A percentile compares a stretch with the other conserved stretches of the same genome.
phyloP scores from a whole-genome alignment of 2,888 invertebrate genomes.

The Hydraecia micacea region DNA sequence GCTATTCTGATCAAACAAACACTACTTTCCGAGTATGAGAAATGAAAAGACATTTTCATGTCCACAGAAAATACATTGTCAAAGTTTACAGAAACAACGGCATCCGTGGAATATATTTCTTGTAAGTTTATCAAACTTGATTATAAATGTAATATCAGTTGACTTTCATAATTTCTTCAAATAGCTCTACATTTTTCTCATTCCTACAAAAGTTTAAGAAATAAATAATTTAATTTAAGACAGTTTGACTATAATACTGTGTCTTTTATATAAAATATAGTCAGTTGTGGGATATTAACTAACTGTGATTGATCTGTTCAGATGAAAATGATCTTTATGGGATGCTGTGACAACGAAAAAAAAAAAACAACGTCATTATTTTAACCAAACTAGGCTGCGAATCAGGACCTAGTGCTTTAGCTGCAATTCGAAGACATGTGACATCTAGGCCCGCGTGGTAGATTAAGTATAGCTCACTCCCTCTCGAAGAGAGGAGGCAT shows the following conservation, averaged over 20 bases:
- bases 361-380: background rate
- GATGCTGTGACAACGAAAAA: constrained; percentile 38
- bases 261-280: constrained; percentile 11
- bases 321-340: constrained; percentile 22
- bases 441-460: no score
- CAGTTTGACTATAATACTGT: constrained; percentile 20
- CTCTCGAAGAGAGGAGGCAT: no score
- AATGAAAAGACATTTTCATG: no score
- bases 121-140: background rate
- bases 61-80: no score
- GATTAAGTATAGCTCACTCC: no score
- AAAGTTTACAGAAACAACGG: background rate
- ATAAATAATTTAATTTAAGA: constrained; percentile 7
- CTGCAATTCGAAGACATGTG: no score
- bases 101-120: background rate
- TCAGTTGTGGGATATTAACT: constrained; percentile 53
- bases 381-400: background rate
- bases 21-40: no score
- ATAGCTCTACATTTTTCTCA: constrained; percentile 22
- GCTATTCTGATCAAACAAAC: no score
- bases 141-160: background rate
- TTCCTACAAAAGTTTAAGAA: constrained; percentile 36
- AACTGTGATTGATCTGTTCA: constrained; percentile 60
- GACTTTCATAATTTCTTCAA: constrained; percentile 8
- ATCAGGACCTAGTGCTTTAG: no score